phyloP scores from a whole-genome alignment of 2,888 invertebrate genomes.

The Drosophila anomalata region DNA sequence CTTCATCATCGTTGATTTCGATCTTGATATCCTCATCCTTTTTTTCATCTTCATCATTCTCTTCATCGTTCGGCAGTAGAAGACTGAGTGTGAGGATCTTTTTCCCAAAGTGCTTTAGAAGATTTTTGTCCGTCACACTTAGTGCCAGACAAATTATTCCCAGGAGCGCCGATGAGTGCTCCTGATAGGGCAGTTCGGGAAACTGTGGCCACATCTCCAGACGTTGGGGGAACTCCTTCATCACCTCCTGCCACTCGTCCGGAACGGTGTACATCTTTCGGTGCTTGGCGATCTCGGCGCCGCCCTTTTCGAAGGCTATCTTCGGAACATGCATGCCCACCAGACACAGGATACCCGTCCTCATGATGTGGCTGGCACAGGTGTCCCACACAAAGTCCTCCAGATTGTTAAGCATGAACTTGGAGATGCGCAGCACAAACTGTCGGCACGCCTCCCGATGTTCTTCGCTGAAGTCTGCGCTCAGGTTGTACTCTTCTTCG shows the following conservation, averaged over 20 bases:
- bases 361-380: slow-evolving; percentile 90
- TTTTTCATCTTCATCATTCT: slow-evolving; percentile 58
- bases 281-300: slow-evolving; percentile 69
- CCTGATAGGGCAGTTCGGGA: slow-evolving; percentile 88
- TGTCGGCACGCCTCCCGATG: slow-evolving; percentile 86
- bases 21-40: slow-evolving; percentile 71
- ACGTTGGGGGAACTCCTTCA: slow-evolving; percentile 87
- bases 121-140: slow-evolving; percentile 86
- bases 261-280: slow-evolving; percentile 84
- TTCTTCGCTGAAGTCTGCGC: slow-evolving; percentile 83
- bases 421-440: slow-evolving; percentile 89
- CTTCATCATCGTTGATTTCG: slow-evolving; percentile 54
- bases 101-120: slow-evolving; percentile 87
- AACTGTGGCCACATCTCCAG: slow-evolving; percentile 91
- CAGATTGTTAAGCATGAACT: slow-evolving; percentile 92
- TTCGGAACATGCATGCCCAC: slow-evolving; percentile 87
- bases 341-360: slow-evolving; percentile 89
- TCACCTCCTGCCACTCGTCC: slow-evolving; percentile 86
- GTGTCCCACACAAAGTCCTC: slow-evolving; percentile 92
- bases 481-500: slow-evolving; percentile 80
- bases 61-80: slow-evolving; percentile 54
- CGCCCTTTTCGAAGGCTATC: slow-evolving; percentile 84
- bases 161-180: slow-evolving; percentile 89
- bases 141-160: slow-evolving; percentile 86
- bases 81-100: slow-evolving; percentile 86